Base-by-base conservation (phyloP, 2,888 invertebrate genomes). In the Perizoma affinitatum region DNA sequence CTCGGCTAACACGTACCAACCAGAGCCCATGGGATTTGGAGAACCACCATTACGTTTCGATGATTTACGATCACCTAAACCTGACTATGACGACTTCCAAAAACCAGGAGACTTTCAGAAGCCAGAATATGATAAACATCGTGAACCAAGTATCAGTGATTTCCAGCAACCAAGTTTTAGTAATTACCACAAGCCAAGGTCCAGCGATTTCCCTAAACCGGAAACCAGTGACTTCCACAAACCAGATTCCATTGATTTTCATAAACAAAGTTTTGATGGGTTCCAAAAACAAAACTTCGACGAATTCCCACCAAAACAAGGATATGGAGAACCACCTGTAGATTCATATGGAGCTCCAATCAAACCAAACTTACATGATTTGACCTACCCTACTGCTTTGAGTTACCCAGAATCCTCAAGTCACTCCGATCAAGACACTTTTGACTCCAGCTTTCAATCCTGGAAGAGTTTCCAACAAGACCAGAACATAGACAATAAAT, bases 321-420 rank as follows among this genome's bases (percentile, higher is more conserved):
- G 65, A 34, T 79, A 83, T 38, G 82, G 71, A 0, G 86, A 88
- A 54, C 84, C 84, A 4, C 84, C 85, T 1, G 73, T 80, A 0
- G 84, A 89, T 57, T 86, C 86, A 0, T 88, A 88, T 11, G 85
- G 86, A 6, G 74, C 75, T 9, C 84, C 86, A 0, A 63, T 83
- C 6, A 78, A 77, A 61, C 38, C 70, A 5, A 70, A 65, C 7
- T 50, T 71, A 5, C 68, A 70, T 8, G 79, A 78, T 4, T 36
- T 70, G 43, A 61, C 67, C 0, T 75, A 73, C 22, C 67, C 79
- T n/a, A 70, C 74, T 4, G 65, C 72, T 5, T 70, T 72, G 9
- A 67, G 64, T 33, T 75, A 66, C 50, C 58, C 66, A 11, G 78
- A 76, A 40, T 49, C 72, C 0, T 54, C 68, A 0, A 66, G 58